Conservation (phyloP, 2,797 vertebrate species). For the Anguilla anguilla region DNA sequence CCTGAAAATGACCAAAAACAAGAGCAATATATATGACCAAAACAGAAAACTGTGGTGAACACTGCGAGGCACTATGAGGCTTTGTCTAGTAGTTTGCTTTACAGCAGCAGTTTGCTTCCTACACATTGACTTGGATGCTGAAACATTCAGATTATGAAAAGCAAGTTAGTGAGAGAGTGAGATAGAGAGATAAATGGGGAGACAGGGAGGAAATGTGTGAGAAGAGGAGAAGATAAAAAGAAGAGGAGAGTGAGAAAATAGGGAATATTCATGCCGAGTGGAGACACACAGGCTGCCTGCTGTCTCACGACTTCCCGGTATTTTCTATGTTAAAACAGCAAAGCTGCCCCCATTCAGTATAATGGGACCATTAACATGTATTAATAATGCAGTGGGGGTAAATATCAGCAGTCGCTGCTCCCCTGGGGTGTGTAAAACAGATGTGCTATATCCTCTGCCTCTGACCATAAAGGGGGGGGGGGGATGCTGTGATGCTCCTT, state of each 20-base stretch:
- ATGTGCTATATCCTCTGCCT: slow-evolving; percentile 73
- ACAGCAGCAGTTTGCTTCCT: slow-evolving; percentile 38
- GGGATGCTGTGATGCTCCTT: slow-evolving; percentile 67
- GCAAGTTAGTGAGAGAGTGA: not conserved
- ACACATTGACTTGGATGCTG: slow-evolving; percentile 67
- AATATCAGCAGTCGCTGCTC: slow-evolving; percentile 67
- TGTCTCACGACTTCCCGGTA: slow-evolving; percentile 43
- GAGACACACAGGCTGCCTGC: slow-evolving; percentile 47
- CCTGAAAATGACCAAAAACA: slow-evolving; percentile 30
- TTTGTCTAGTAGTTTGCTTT: slow-evolving; percentile 67
- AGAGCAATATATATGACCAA: slow-evolving; percentile 58
- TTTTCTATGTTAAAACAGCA: slow-evolving; percentile 74
- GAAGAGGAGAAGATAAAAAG: slow-evolving; percentile 46
- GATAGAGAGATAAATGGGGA: not conserved
- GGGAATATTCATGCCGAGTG: slow-evolving; percentile 38
- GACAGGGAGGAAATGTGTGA: not conserved
- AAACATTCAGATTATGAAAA: slow-evolving; percentile 45
- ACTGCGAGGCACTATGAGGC: slow-evolving; percentile 55
- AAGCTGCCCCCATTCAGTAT: slow-evolving; percentile 68
- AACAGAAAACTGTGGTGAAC: slow-evolving; percentile 51
- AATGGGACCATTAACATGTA: slow-evolving; percentile 84
- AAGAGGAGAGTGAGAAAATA: slow-evolving; percentile 37
- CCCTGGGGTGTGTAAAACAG: slow-evolving; percentile 72
- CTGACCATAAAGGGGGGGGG: slow-evolving; percentile 61
- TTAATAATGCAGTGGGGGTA: slow-evolving; percentile 83